A percentile compares a stretch with the other conserved stretches of the same genome.
Evolutionary conservation across 2,797 vertebrate genomes (phyloP).

Genomic region (Gymnoscopelus braueri): DNA sequence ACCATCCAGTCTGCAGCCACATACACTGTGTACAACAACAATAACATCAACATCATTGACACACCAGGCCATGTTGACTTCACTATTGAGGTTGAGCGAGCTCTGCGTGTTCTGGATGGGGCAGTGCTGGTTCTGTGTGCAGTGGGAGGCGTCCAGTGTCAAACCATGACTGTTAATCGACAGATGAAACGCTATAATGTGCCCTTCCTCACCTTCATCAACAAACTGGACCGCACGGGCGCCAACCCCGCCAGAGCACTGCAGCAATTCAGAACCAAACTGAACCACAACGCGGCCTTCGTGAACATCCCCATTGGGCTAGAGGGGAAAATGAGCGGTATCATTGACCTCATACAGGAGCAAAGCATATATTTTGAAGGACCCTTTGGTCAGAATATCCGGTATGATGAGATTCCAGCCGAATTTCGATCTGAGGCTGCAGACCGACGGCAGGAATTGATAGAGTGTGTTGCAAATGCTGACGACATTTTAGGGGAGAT

Average conservation of each 20-base stretch:
- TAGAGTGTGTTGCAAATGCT: constrained; percentile 92
- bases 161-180: constrained; percentile 88
- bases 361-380: constrained; percentile 86
- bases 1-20: constrained; percentile 91
- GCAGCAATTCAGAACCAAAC: constrained; percentile 85
- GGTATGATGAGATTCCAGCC: constrained; percentile 86
- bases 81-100: constrained; percentile 89
- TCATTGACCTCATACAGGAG: constrained; percentile 88
- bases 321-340: constrained; percentile 83
- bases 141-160: constrained; percentile 90
- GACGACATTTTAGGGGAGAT: constrained; percentile 93
- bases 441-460: constrained; percentile 89
- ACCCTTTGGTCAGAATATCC: constrained; percentile 82
- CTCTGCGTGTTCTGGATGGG: constrained; percentile 88
- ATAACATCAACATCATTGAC: constrained; percentile 91
- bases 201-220: constrained; percentile 89
- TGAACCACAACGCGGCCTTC: constrained; percentile 87
- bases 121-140: constrained; percentile 88
- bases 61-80: constrained; percentile 91
- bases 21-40: constrained; percentile 85
- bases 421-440: constrained; percentile 84
- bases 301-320: constrained; percentile 87
- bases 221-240: constrained; percentile 87
- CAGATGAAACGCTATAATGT: constrained; percentile 89
- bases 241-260: constrained; percentile 82